Evolutionary conservation across 1,140 invertebrate genomes (phyloP).

Genomic region (Fopius arisanus): DNA sequence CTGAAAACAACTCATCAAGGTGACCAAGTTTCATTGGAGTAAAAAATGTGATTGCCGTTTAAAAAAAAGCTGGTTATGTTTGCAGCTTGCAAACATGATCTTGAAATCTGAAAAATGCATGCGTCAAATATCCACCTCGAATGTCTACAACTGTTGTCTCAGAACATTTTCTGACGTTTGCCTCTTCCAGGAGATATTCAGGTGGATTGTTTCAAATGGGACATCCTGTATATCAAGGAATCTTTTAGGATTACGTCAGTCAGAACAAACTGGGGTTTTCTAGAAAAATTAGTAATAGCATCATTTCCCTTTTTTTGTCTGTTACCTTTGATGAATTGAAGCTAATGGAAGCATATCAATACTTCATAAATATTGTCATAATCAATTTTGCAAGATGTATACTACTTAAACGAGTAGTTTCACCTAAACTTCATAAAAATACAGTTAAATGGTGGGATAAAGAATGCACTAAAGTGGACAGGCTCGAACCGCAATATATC

Average conservation of each 20-base stretch:
- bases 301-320: background rate
- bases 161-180: too few species aligned
- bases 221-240: too few species aligned
- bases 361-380: conserved; percentile 1
- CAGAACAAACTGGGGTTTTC: background rate
- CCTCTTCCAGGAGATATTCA: too few species aligned
- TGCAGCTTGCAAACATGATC: too few species aligned
- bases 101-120: too few species aligned
- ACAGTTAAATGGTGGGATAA: conserved; percentile 16
- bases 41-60: too few species aligned
- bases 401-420: background rate
- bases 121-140: too few species aligned
- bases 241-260: conserved; percentile 9
- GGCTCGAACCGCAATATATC: background rate
- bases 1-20: too few species aligned
- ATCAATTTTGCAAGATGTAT: background rate
- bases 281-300: background rate
- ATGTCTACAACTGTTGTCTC: too few species aligned
- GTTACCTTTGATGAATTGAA: background rate
- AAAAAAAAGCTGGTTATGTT: too few species aligned
- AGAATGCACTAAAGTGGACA: conserved; percentile 1
- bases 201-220: too few species aligned
- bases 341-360: background rate
- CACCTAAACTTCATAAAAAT: background rate
- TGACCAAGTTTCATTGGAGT: too few species aligned